Base-by-base conservation (phyloP, 92 coral and sea anemone species). In the Parazoanthus atlanticus region DNA sequence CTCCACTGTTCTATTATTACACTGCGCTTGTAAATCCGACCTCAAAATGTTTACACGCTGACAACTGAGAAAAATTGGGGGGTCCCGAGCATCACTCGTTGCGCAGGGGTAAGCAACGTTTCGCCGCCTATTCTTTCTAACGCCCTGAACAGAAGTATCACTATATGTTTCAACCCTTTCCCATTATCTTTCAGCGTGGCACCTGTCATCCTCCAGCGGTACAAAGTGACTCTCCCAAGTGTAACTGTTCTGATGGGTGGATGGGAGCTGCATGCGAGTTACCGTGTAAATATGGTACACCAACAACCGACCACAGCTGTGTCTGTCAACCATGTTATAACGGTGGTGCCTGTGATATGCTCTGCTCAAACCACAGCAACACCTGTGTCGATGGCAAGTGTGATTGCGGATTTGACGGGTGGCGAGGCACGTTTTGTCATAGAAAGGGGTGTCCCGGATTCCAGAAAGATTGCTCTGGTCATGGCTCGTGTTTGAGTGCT, bases 381-480 rank as follows among this genome's bases (percentile, higher is more conserved):
- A 66, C 47, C 19, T 93, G 95, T 66, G 80, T 64, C 29, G 70
- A 90, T 28, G 95, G 88, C 8, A 88, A 90, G 64, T 93, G 95
- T 74, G 91, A 81, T 36, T 93, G 95, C 80, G 95, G 95, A 19
- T 93, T 93, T 85, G 90, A 93, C 43, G 95, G 95, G 46, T 93
- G 95, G 95, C 85, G 93, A 84, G 95, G 95, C 16, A 78, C 85
- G 64, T 90, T 77, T 76, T 93, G 95, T 41, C 88, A 90, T 28
- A 86, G 87, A 31, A 84, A 84, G 82, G 91, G 95, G 84, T 93
- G 95, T 76, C 95, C 95, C 1, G 95, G 95, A 15, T 74, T 84
- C 41, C 77, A 78, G 49, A 70, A 71, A 52, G 95, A 93, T 84
- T 93, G 95, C 66, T 93, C 95, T 67, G 93, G 93, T 32, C 95